phyloP scores from a whole-genome alignment of 2,888 invertebrate genomes.

The Caenorhabditis sp. region DNA sequence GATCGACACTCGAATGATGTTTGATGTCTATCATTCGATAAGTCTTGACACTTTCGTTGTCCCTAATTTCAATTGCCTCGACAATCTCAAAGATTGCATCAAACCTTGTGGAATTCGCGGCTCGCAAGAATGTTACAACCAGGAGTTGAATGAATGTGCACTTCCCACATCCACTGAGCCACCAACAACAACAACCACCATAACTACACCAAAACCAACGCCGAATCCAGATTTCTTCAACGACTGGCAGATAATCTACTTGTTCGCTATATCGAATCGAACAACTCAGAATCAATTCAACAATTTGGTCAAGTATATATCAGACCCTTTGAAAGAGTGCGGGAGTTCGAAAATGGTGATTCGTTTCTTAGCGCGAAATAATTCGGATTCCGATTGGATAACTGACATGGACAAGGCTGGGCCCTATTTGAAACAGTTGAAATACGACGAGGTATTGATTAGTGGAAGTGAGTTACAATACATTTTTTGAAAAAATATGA shows the following conservation, averaged over 20 bases:
- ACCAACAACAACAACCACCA: constrained; percentile 35
- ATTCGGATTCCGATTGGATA: constrained; percentile 50
- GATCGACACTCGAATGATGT: constrained; percentile 31
- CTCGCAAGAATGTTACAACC: constrained; percentile 27
- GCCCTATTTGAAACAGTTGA: constrained; percentile 33
- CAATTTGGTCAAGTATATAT: constrained; percentile 42
- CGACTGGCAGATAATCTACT: constrained; percentile 54
- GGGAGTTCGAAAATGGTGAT: constrained; percentile 28
- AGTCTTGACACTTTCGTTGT: constrained; percentile 36
- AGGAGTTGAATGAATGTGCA: constrained; percentile 18
- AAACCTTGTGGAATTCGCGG: constrained; percentile 44
- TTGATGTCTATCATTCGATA: constrained; percentile 15
- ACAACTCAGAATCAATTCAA: constrained; percentile 46
- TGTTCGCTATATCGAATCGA: constrained; percentile 51
- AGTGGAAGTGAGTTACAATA: constrained; percentile 3
- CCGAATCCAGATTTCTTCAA: constrained; percentile 15
- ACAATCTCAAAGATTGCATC: constrained; percentile 47
- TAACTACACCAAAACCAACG: constrained; percentile 37
- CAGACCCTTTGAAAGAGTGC: constrained; percentile 48
- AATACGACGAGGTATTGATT: constrained; percentile 43
- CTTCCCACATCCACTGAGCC: constrained; percentile 29
- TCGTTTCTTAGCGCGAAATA: constrained; percentile 47
- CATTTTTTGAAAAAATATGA: too few relatives aligned
- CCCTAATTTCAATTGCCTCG: constrained; percentile 52
- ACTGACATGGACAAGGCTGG: constrained; percentile 35